Evolutionary conservation across 2,113 vertebrate species (phyloP).

Genomic region (Mungos mungo): DNA sequence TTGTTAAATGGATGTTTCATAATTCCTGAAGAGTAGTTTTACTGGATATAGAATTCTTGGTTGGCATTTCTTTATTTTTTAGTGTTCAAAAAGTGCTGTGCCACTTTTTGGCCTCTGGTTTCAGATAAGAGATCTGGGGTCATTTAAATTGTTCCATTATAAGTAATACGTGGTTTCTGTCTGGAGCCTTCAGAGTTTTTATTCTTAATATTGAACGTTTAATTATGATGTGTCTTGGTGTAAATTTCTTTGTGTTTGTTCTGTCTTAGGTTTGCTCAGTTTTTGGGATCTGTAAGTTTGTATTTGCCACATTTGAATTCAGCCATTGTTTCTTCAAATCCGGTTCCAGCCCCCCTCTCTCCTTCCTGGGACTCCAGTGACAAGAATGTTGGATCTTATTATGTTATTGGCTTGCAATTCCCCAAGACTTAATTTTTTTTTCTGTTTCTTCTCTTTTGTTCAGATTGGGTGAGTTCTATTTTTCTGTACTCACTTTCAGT

Average conservation of each 20-base stretch:
- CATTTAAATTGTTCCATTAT: not conserved
- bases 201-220: constrained; percentile 42
- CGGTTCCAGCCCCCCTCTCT: not conserved
- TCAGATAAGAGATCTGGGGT: not conserved
- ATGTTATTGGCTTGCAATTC: not conserved
- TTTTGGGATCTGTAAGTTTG: constrained; percentile 11
- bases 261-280: not conserved
- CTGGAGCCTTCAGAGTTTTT: not conserved
- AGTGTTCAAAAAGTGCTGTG: not conserved
- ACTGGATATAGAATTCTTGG: constrained; percentile 12
- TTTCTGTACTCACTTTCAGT: not conserved
- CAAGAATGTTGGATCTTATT: not conserved
- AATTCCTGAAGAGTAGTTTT: constrained; percentile 13
- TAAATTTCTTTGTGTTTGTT: not conserved
- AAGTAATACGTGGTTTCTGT: not conserved
- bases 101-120: not conserved
- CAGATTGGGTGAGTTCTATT: not conserved
- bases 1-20: not conserved
- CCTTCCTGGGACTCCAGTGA: not conserved
- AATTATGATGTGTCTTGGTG: not conserved
- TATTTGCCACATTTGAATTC: not conserved
- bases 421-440: not conserved
- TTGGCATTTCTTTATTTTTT: not conserved
- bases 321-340: not conserved
- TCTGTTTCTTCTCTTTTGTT: not conserved